Conservation (phyloP, 2,113 vertebrate species). For the Pelmatolapia mariae region DNA sequence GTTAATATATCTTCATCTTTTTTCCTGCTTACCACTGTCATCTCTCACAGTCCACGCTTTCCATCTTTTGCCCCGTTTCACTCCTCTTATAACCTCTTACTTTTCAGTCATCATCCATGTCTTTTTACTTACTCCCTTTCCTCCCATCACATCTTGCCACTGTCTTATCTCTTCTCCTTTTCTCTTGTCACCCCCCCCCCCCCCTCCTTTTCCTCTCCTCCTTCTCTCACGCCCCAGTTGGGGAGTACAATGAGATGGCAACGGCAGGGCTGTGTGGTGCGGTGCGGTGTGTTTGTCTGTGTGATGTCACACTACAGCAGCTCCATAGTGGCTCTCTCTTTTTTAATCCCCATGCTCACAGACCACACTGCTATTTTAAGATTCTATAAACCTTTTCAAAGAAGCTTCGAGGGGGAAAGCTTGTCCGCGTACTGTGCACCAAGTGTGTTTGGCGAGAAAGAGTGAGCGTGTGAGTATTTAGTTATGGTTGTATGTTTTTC, state of each 20-base stretch:
- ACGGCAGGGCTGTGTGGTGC: slow-evolving; percentile 18
- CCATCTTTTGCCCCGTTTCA: background rate
- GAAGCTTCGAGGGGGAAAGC: slow-evolving; percentile 47
- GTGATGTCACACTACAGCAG: slow-evolving; percentile 55
- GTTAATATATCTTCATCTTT: background rate
- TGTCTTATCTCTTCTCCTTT: slow-evolving; percentile 26
- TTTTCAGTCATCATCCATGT: background rate
- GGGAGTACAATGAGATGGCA: slow-evolving; percentile 57
- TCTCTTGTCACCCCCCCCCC: slow-evolving; percentile 11
- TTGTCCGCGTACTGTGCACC: slow-evolving; percentile 18
- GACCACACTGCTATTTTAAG: slow-evolving; percentile 67
- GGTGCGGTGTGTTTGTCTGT: slow-evolving; percentile 27
- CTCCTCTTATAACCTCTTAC: background rate
- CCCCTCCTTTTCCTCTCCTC: slow-evolving; percentile 1
- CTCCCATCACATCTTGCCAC: slow-evolving; percentile 30
- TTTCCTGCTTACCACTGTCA: background rate
- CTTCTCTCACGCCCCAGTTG: slow-evolving; percentile 60
- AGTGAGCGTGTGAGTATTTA: background rate
- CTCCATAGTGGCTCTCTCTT: slow-evolving; percentile 51
- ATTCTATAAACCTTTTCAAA: slow-evolving; percentile 68
- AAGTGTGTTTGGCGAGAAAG: slow-evolving; percentile 1
- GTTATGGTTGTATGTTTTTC: background rate
- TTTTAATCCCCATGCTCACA: slow-evolving; percentile 58
- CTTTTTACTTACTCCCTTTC: slow-evolving; percentile 21
- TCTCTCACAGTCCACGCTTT: background rate